Conservation (phyloP, 2,888 invertebrate species). For the Orthonevra nobilis region DNA sequence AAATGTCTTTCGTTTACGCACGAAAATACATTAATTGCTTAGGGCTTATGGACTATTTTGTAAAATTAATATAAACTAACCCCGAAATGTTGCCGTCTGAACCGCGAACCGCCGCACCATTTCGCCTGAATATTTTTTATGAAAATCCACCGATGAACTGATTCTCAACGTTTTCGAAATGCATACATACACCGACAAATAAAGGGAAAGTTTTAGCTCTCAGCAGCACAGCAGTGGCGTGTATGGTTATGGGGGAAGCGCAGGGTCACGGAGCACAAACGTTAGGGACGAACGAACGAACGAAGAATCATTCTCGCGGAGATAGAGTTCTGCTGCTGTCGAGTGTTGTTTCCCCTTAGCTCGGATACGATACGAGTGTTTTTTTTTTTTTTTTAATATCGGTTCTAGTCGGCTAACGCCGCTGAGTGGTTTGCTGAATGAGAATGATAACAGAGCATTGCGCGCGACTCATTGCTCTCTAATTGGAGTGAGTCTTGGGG, state of each 20-base stretch:
- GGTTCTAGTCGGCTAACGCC: constrained; percentile 17
- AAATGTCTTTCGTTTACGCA: constrained; percentile 45
- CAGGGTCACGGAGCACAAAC: constrained; percentile 24
- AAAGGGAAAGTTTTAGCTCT: constrained; percentile 35
- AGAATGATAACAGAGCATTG: constrained; percentile 56
- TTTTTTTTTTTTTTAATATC: constrained; percentile 3
- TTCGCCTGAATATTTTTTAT: constrained; percentile 62
- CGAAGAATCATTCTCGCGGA: constrained; percentile 40
- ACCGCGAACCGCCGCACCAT: constrained; percentile 58
- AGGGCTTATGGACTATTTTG: constrained; percentile 15
- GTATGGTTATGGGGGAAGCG: constrained; percentile 16
- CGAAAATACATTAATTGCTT: constrained; percentile 46
- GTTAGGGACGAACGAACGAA: constrained; percentile 41
- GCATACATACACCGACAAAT: constrained; percentile 49
- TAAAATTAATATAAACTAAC: constrained; percentile 27
- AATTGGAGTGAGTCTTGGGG: constrained; percentile 26
- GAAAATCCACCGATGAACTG: constrained; percentile 67
- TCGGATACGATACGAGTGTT: constrained; percentile 1
- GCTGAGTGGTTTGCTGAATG: constrained; percentile 53
- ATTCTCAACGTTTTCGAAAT: constrained; percentile 55
- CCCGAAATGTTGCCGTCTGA: constrained; percentile 53
- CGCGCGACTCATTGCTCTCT: constrained; percentile 12
- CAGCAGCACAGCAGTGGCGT: constrained; percentile 31
- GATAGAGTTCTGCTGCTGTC: constrained; percentile 43
- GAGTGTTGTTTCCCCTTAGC: constrained; percentile 50